Evolutionary conservation across 2,888 invertebrate species (phyloP).

Genomic region (Linnaemya vulpina): DNA sequence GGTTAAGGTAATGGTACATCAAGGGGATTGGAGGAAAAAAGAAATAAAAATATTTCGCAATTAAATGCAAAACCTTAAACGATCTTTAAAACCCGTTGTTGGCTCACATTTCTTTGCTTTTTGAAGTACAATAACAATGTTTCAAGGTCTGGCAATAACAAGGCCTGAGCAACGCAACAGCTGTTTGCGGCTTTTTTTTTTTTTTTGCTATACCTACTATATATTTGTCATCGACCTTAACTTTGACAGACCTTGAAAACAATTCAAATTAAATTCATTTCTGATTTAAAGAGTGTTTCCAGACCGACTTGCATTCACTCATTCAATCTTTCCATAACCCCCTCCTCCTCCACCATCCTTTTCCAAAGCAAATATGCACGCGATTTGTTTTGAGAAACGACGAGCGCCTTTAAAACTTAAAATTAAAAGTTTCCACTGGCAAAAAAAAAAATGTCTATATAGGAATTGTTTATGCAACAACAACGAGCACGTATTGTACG

Average conservation of each 20-base stretch:
- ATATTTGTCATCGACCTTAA: too few species aligned
- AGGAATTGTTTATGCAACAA: not conserved
- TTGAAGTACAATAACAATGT: too few species aligned
- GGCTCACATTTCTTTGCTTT: too few species aligned
- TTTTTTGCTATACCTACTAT: too few species aligned
- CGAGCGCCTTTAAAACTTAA: slow-evolving; percentile 16
- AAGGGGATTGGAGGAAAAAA: not conserved
- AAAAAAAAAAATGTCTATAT: slow-evolving; percentile 11
- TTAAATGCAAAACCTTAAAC: too few species aligned
- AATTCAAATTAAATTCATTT: too few species aligned
- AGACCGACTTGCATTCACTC: not conserved
- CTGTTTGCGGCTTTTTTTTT: too few species aligned
- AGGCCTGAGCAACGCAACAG: too few species aligned
- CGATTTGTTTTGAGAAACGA: slow-evolving; percentile 52
- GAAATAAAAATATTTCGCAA: too few species aligned
- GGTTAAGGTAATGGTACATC: not conserved
- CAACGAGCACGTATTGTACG: not conserved
- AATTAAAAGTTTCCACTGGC: slow-evolving; percentile 1
- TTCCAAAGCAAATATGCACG: slow-evolving; percentile 53
- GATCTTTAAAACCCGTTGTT: too few species aligned
- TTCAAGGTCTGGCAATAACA: too few species aligned
- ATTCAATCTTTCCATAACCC: slow-evolving; percentile 27
- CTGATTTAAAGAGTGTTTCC: not conserved
- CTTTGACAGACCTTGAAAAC: too few species aligned
- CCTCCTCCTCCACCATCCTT: slow-evolving; percentile 37